A percentile compares a stretch with the other conserved stretches of the same genome.
These are phyloP conservation scores for Phaetusa simplex DNA, from an alignment of 2,113 vertebrate species.

Conservation along the genomic window DNA sequence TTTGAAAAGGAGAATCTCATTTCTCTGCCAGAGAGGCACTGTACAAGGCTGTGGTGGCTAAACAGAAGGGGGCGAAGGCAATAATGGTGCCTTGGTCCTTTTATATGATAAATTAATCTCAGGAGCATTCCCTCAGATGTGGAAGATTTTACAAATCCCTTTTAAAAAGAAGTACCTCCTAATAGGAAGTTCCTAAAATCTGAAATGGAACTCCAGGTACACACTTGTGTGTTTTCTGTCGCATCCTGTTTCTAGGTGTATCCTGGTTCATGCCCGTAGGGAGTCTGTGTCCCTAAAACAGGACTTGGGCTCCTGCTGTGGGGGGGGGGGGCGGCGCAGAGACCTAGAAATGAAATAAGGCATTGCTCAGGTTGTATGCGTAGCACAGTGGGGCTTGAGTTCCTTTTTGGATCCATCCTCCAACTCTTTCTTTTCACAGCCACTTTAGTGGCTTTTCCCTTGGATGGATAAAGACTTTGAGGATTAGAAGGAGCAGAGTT, in stretches of 20 bases:
- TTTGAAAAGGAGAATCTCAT: not conserved
- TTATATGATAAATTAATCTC: not conserved
- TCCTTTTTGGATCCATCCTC: not conserved
- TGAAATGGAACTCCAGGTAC: not conserved
- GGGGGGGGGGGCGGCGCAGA: not conserved
- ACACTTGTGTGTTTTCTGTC: not conserved
- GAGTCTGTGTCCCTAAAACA: not conserved
- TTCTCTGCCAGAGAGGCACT: not conserved
- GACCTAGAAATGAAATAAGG: not conserved
- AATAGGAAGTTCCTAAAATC: not conserved
- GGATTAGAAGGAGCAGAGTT: not conserved
- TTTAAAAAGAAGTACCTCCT: not conserved
- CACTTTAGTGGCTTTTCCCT: not conserved
- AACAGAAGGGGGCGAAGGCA: not conserved
- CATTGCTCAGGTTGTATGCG: not conserved
- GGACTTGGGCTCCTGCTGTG: not conserved
- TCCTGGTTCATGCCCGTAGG: not conserved
- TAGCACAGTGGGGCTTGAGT: not conserved
- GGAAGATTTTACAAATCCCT: not conserved
- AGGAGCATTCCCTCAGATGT: not conserved
- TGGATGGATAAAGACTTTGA: not conserved
- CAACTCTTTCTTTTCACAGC: not conserved
- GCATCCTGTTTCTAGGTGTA: not conserved
- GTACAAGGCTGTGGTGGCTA: not conserved
- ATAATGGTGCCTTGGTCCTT: not conserved